Conservation (phyloP, 2,797 vertebrate species). For the Australoheros facetus region DNA sequence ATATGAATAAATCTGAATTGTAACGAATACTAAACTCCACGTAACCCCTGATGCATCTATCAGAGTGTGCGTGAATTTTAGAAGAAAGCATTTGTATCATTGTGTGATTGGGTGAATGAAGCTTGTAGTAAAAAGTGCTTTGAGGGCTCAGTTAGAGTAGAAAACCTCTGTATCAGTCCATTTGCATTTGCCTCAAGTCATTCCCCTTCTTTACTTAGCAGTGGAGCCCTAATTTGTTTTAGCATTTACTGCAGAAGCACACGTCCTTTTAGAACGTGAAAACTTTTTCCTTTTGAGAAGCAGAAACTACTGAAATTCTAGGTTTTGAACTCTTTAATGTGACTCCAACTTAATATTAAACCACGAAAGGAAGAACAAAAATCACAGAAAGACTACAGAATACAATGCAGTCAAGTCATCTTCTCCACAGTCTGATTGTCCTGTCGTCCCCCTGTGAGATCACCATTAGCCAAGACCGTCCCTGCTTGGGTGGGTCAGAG, state of each 20-base stretch:
- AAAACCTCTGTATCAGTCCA: neutral
- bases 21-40: neutral
- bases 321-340: neutral
- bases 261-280: neutral
- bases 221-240: too few species aligned
- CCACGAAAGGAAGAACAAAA: too few species aligned
- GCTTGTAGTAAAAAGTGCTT: neutral
- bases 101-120: neutral
- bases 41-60: neutral
- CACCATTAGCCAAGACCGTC: too few species aligned
- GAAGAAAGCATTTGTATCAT: neutral
- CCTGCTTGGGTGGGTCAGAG: too few species aligned
- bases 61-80: neutral
- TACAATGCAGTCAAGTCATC: too few species aligned
- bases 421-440: too few species aligned
- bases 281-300: too few species aligned
- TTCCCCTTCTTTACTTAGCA: neutral
- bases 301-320: neutral
- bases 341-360: neutral
- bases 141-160: neutral
- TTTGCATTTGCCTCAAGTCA: neutral
- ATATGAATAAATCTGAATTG: too few species aligned
- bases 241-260: neutral
- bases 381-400: too few species aligned
- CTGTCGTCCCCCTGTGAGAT: too few species aligned